These are phyloP conservation scores for Python bivittatus DNA, from an alignment of 2,113 vertebrate genomes.

Conservation along the genomic window DNA sequence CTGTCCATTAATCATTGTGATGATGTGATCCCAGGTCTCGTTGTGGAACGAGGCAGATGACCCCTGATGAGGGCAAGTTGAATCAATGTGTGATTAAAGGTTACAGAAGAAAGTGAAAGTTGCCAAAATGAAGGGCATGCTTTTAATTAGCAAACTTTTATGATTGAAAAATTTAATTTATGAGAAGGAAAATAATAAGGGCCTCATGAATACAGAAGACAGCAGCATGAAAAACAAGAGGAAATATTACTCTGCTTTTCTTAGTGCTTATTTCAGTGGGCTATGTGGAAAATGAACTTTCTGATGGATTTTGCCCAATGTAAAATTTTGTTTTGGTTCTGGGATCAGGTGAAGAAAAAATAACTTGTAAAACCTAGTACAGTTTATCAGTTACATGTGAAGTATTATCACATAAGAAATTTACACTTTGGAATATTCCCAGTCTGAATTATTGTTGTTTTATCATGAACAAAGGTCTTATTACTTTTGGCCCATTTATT, in stretches of 20 bases:
- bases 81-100: not conserved
- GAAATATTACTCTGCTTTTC: not conserved
- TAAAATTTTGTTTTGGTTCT: not conserved
- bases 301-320: not conserved
- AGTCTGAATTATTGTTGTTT: not conserved
- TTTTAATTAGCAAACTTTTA: not conserved
- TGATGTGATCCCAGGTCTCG: not conserved
- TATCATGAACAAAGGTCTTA: not conserved
- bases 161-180: not conserved
- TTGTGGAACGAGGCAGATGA: not conserved
- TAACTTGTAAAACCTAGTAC: not conserved
- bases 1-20: not conserved
- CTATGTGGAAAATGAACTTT: not conserved
- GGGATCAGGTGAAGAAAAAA: not conserved
- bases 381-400: not conserved
- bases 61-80: not conserved
- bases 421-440: not conserved
- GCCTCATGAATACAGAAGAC: not conserved
- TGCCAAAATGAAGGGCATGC: not conserved
- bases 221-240: not conserved
- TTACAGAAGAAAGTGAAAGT: not conserved
- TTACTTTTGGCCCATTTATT: not conserved
- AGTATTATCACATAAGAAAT: not conserved
- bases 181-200: not conserved
- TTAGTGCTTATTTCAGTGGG: not conserved